Conservation (phyloP, 2,113 vertebrate species). For the Chaenocephalus aceratus region DNA sequence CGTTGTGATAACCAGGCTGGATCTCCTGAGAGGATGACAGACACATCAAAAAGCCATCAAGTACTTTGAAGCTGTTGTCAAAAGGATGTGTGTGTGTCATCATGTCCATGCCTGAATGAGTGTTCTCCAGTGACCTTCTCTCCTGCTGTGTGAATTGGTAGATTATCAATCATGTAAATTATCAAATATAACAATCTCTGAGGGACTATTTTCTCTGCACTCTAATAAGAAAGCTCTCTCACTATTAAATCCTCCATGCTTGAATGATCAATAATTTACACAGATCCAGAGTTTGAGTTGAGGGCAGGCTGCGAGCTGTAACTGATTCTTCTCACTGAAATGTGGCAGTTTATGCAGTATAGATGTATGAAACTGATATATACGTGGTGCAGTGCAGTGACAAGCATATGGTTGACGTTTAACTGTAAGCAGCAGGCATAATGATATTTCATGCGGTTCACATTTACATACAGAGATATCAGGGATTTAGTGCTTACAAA, state of each 20-base stretch:
- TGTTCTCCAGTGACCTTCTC: neutral
- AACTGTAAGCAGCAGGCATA: neutral
- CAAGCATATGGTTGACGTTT: neutral
- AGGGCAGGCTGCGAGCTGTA: slow-evolving; percentile 22
- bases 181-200: slow-evolving; percentile 22
- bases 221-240: slow-evolving; percentile 30
- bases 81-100: neutral
- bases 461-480: neutral
- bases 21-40: slow-evolving; percentile 86
- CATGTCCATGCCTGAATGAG: neutral
- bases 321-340: slow-evolving; percentile 12
- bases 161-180: slow-evolving; percentile 29
- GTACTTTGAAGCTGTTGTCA: neutral
- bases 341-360: slow-evolving; percentile 10
- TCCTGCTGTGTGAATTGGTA: slow-evolving; percentile 11
- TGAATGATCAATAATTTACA: slow-evolving; percentile 63
- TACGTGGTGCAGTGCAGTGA: neutral
- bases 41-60: slow-evolving; percentile 54
- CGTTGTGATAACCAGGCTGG: slow-evolving; percentile 97
- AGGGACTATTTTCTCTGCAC: slow-evolving; percentile 29
- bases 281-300: slow-evolving; percentile 20
- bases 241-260: slow-evolving; percentile 30
- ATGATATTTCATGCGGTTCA: neutral
- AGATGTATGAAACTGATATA: slow-evolving; percentile 17
- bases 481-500: neutral